These are phyloP conservation scores for Microplitis manilae DNA, from an alignment of 2,888 invertebrate species.

Conservation along the genomic window DNA sequence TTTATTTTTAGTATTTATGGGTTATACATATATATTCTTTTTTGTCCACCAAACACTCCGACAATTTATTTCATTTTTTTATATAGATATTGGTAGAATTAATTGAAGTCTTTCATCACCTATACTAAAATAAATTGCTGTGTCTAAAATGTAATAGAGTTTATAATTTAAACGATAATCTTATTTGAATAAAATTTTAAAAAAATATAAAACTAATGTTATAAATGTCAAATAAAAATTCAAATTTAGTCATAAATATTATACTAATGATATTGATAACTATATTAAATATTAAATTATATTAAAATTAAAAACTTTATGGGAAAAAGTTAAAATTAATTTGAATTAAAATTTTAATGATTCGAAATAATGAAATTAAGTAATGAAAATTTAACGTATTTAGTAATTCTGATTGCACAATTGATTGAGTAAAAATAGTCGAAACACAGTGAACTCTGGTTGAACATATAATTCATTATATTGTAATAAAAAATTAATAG, in stretches of 20 bases:
- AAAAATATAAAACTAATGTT: not conserved
- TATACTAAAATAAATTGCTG: not conserved
- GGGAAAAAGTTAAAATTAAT: not conserved
- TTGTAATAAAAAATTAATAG: too few relatives aligned
- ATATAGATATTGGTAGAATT: not conserved
- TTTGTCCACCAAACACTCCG: not conserved
- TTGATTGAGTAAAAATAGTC: too few relatives aligned
- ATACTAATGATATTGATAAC: not conserved
- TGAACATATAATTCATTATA: too few relatives aligned
- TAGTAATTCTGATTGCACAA: too few relatives aligned
- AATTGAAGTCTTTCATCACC: not conserved
- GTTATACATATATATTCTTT: not conserved
- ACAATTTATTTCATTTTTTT: not conserved
- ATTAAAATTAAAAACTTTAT: not conserved
- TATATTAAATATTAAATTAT: not conserved
- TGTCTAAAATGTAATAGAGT: not conserved
- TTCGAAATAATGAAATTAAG: not conserved
- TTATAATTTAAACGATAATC: not conserved
- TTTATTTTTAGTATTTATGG: conserved; percentile 6
- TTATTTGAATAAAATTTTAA: not conserved
- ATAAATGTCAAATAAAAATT: not conserved
- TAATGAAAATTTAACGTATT: too few relatives aligned
- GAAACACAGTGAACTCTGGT: too few relatives aligned
- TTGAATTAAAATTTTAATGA: not conserved
- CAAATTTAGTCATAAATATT: not conserved